Evolutionary conservation across 2,113 vertebrate species (phyloP).

Genomic region (Dasyornis broadbenti): DNA sequence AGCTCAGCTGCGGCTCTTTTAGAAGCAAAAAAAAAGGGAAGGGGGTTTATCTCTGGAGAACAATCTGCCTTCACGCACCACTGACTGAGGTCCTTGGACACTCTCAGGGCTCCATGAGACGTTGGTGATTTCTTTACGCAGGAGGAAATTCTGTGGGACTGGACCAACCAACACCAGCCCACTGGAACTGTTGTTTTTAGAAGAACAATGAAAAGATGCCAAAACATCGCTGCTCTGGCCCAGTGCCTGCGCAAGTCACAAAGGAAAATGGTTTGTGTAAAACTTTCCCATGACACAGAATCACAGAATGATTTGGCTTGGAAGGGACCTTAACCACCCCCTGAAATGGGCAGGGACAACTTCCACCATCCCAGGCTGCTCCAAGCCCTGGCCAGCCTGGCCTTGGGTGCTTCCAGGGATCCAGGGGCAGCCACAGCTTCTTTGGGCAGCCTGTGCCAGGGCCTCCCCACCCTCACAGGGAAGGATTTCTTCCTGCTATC

Average conservation of each 20-base stretch:
- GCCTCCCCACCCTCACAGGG: accelerated
- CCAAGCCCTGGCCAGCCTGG: accelerated
- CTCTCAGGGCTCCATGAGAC: neutral
- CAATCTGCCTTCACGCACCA: neutral
- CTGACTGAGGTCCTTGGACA: neutral
- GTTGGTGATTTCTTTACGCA: neutral
- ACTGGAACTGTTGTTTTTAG: neutral
- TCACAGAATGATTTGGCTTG: neutral
- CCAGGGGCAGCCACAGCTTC: neutral
- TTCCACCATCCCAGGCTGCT: accelerated
- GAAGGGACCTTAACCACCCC: no score
- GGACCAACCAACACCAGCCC: neutral
- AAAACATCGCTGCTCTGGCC: neutral
- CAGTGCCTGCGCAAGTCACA: neutral
- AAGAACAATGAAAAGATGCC: neutral
- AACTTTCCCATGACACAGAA: neutral
- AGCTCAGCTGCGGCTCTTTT: neutral
- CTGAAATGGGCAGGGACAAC: neutral
- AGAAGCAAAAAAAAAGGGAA: neutral
- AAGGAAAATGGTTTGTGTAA: neutral
- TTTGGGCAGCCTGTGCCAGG: neutral
- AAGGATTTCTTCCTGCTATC: neutral
- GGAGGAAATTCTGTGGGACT: neutral
- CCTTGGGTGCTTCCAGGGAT: neutral
- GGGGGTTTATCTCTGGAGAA: neutral